phyloP scores from a whole-genome alignment of 2,113 vertebrate species.

The Notiomystis cincta region DNA sequence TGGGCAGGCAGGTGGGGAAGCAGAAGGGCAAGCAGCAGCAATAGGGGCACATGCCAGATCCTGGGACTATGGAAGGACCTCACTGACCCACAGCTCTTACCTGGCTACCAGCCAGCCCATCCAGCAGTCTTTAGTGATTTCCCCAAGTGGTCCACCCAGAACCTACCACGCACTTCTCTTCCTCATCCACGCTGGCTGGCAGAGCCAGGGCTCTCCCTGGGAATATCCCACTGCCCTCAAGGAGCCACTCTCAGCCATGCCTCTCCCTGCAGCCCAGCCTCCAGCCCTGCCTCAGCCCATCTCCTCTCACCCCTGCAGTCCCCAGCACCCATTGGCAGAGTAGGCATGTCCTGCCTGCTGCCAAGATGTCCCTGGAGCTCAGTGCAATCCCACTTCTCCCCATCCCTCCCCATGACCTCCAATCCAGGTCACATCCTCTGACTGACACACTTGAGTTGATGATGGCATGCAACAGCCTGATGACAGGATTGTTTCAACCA shows the following conservation, averaged over 20 bases:
- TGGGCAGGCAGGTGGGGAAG: neutral
- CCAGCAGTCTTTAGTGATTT: neutral
- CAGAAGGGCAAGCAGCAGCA: neutral
- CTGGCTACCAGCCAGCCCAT: neutral
- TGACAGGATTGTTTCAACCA: neutral
- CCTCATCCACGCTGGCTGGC: fast-evolving
- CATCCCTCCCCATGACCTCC: too few species aligned
- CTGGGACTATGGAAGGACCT: neutral
- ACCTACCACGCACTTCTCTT: neutral
- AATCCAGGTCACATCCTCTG: neutral
- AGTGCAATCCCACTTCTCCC: neutral
- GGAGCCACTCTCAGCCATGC: fast-evolving
- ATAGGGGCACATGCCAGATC: neutral
- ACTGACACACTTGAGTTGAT: fast-evolving
- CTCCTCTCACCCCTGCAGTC: too few species aligned
- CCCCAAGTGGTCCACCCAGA: neutral
- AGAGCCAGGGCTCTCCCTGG: neutral
- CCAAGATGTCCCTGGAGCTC: fast-evolving
- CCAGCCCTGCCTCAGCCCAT: neutral
- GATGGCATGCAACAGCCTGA: fast-evolving
- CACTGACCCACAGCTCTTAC: neutral
- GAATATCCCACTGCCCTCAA: fast-evolving
- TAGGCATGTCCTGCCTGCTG: fast-evolving
- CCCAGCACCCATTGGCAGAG: neutral
- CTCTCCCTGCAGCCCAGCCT: neutral